Evolutionary conservation across 2,113 vertebrate species (phyloP), one percentile per base, ranked within the genome.

Genomic region (Syngnathoides biaculeatus): DNA sequence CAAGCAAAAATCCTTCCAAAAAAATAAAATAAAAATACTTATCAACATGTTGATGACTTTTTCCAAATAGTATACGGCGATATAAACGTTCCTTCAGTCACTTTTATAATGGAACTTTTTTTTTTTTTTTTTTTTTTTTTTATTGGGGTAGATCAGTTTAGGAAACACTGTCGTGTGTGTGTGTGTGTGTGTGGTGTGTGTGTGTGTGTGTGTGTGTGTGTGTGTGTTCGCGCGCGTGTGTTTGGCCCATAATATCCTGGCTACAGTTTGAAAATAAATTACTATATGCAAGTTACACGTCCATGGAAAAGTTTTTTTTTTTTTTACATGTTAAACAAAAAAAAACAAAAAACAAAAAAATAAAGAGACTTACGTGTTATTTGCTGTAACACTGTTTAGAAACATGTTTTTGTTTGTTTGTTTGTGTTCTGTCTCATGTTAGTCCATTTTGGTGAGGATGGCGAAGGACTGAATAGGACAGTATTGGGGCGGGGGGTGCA

Each of bases 271-370:
- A 91, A 92, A 96, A 99, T 99, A 99, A 99, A 98, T 99, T 98
- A 99, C 94, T 98, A 97, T 97, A 92, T 93, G 94, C 94, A 95
- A 95, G 96, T 95, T 99, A 98, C 95, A 98, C 94, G 94, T 95
- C 93, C 94, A 93, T 92, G 89, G 45, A 40, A 63, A 43, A 83
- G 89, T 35, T 35, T 35, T 35, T 35, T 35, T 35, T 35, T 35
- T 35, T 35, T 35, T 89, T 87, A 89, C 82, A 84, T 79, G 91
- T 90, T 90, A 92, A 93, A 90, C 91, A 85, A 92, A 26, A 43
- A 47, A 64, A 26, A 50, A 30, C 10, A 60, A 85, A 92, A 26
- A 43, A 47, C 45, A 26, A 50, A 30, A 10, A 60, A 20, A 60
- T 3, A 89, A 86, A 89, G 88, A 92, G 91, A 97, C 95, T 98